Percentiles rank a stretch among this genome's conserved stretches.
These are phyloP conservation scores for Camponotus vicinus DNA, from an alignment of 1,140 invertebrate genomes.

Conservation along the genomic window DNA sequence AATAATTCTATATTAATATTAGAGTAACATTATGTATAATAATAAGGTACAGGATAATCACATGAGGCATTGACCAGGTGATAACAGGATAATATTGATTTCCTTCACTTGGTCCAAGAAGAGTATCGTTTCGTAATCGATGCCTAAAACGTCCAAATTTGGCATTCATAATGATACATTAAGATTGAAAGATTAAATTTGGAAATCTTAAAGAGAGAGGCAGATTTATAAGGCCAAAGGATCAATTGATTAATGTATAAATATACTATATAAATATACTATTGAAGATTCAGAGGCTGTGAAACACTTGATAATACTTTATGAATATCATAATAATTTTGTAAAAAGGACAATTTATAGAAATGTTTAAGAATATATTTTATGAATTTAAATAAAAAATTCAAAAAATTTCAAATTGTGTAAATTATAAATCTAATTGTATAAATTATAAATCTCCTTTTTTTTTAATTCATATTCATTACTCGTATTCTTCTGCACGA, in stretches of 20 bases:
- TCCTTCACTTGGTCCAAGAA: conserved; percentile 73
- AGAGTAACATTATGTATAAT: conserved; percentile 48
- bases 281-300: background rate
- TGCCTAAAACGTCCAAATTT: conserved; percentile 24
- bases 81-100: conserved; percentile 46
- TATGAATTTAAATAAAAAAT: conserved; percentile 13
- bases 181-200: conserved; percentile 59
- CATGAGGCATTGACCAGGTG: conserved; percentile 67
- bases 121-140: conserved; percentile 32
- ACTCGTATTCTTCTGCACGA: background rate
- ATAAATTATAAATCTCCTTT: conserved; percentile 9
- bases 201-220: conserved; percentile 44
- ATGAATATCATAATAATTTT: background rate
- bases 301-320: conserved; percentile 18
- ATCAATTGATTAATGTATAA: conserved; percentile 29
- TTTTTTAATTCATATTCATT: conserved; percentile 32
- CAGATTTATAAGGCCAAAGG: background rate
- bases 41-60: conserved; percentile 82
- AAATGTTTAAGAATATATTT: conserved; percentile 19
- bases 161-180: conserved; percentile 47
- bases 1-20: conserved; percentile 60
- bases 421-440: background rate
- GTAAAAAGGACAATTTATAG: conserved; percentile 5
- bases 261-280: no score
- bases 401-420: background rate